Percentiles rank a stretch among this genome's conserved stretches.
Conservation (phyloP, 2,888 invertebrate species). For the Polia nebulosa region DNA sequence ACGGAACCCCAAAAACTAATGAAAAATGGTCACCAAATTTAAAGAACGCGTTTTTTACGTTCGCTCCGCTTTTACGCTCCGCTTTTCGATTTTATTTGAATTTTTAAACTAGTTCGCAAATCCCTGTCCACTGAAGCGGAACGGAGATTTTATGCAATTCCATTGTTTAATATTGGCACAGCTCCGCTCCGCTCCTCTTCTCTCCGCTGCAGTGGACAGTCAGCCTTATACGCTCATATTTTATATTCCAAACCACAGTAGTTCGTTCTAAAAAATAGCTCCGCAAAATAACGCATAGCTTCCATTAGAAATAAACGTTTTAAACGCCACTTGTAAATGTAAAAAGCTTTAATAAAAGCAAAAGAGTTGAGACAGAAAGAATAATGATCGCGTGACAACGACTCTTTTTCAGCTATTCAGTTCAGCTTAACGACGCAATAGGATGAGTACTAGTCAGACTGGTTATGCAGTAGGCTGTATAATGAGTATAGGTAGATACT, state of each 20-base stretch:
- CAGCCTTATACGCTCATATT: too few species aligned
- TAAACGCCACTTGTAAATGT: conserved; percentile 49
- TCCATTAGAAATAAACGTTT: conserved; percentile 33
- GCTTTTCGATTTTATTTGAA: too few species aligned
- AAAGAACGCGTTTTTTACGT: too few species aligned
- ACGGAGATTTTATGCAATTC: too few species aligned
- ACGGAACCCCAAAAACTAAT: too few species aligned
- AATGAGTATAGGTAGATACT: background rate
- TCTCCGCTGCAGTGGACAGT: too few species aligned
- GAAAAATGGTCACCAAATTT: too few species aligned
- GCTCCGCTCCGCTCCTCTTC: too few species aligned
- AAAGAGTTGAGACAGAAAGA: conserved; percentile 64
- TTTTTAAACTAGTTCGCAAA: too few species aligned
- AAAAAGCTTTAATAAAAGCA: conserved; percentile 65
- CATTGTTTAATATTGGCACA: too few species aligned
- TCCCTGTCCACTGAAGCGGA: too few species aligned
- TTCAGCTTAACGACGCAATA: conserved; percentile 36
- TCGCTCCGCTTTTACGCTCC: too few species aligned
- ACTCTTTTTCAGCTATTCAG: conserved; percentile 61
- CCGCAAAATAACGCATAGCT: background rate
- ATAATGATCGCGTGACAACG: conserved; percentile 70
- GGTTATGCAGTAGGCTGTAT: conserved; percentile 11
- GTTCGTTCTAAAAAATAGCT: background rate
- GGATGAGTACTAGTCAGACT: conserved; percentile 10
- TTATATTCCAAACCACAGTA: background rate